Conservation (phyloP, 2,888 invertebrate species). For the Agapostemon virescens region DNA sequence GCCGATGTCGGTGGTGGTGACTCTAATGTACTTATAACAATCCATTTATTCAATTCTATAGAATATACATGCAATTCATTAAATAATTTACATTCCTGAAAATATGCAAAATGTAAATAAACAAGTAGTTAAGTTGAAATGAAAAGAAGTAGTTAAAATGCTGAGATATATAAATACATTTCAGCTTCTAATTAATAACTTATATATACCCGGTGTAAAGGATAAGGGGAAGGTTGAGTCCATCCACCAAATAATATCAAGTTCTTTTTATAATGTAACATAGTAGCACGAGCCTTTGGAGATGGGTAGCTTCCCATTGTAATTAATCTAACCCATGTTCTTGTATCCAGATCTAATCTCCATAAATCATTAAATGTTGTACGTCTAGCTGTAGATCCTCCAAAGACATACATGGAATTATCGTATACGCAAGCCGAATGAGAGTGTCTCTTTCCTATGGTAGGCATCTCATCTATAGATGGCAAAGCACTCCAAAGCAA, state of each 20-base stretch:
- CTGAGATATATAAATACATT: background rate
- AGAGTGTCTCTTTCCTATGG: slow-evolving; percentile 95
- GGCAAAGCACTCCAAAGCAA: slow-evolving; percentile 87
- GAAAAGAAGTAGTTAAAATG: background rate
- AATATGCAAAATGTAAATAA: slow-evolving; percentile 40
- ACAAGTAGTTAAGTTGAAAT: too few species aligned
- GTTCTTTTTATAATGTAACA: slow-evolving; percentile 92
- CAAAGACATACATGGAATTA: slow-evolving; percentile 96
- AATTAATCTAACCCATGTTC: slow-evolving; percentile 91
- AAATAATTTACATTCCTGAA: slow-evolving; percentile 89
- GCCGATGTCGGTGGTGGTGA: slow-evolving; percentile 93
- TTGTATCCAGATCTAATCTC: slow-evolving; percentile 92
- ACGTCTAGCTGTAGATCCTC: slow-evolving; percentile 95
- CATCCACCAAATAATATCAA: slow-evolving; percentile 96
- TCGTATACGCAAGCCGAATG: slow-evolving; percentile 93
- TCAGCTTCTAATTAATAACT: background rate
- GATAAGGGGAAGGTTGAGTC: slow-evolving; percentile 94
- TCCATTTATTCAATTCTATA: slow-evolving; percentile 91
- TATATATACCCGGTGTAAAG: slow-evolving; percentile 86
- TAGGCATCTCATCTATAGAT: slow-evolving; percentile 83
- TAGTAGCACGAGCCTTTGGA: slow-evolving; percentile 96
- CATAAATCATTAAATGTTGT: slow-evolving; percentile 98
- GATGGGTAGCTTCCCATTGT: slow-evolving; percentile 95
- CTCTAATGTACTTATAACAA: slow-evolving; percentile 83
- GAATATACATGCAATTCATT: slow-evolving; percentile 95